Conservation (phyloP, 2,797 vertebrate species). For the Heteromormyrus szaboi region DNA sequence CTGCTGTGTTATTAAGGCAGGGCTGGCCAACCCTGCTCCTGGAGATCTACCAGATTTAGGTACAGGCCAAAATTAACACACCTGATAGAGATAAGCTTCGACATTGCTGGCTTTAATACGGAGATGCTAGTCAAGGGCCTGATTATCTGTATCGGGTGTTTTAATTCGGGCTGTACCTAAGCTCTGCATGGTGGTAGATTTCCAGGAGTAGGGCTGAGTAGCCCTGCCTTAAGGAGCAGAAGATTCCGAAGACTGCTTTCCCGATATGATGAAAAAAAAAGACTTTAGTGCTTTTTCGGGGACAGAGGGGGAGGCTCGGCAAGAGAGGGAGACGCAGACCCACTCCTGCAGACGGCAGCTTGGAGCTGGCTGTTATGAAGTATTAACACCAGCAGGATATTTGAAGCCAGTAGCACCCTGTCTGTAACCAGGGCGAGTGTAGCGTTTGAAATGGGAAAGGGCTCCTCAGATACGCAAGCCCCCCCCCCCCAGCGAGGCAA, state of each 20-base stretch:
- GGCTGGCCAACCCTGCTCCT: neutral
- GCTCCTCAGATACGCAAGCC: neutral
- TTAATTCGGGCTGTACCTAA: neutral
- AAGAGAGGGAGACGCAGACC: neutral
- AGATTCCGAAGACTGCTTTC: neutral
- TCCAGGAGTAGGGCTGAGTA: neutral
- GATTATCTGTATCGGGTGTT: neutral
- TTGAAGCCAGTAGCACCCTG: slow-evolving; percentile 50
- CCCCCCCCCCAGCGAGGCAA: neutral
- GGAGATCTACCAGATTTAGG: neutral
- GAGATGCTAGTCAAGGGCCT: no score
- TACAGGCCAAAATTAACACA: neutral
- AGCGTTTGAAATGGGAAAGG: neutral
- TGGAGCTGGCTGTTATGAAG: slow-evolving; percentile 41
- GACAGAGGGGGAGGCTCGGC: neutral
- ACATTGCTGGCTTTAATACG: no score
- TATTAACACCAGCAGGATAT: slow-evolving; percentile 53
- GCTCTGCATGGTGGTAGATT: neutral
- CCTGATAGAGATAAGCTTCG: neutral
- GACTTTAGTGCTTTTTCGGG: neutral
- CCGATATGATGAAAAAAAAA: neutral
- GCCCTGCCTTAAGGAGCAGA: neutral
- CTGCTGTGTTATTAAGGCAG: neutral
- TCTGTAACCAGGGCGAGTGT: slow-evolving; percentile 32
- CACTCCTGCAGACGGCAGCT: neutral